Base-by-base conservation (phyloP, 2,888 invertebrate genomes). In the Ametastegia equiseti region DNA sequence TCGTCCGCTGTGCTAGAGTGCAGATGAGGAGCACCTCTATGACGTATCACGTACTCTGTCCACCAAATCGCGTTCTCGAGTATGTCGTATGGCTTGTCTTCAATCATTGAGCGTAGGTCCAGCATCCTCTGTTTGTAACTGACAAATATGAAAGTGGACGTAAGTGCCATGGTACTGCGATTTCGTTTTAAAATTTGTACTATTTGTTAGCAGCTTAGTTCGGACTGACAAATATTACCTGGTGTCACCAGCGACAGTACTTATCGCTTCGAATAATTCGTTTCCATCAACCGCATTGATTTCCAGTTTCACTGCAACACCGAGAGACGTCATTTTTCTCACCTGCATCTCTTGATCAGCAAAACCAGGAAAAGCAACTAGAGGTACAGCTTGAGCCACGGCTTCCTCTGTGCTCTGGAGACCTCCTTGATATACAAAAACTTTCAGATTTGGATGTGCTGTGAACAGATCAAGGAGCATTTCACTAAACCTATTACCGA, bases 321-420 rank as follows among this genome's bases (percentile, higher is more conserved):
- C 88, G 7, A 84, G 42, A 6, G 2, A 19, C 3, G 54, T 65
- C 54, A 87, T 15, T 30, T 84, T 86, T 4, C 1, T 9, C 5
- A 87, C 75, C 15, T 85, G 75, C 27, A 69, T 80, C 6, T 80
- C 81, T 71, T 89, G 88, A 82, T 89, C 89, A 30, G 81, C 83
- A 0, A 86, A 7, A n/a, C 88, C 2, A 1, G 88, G 88, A 5
- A 86, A 80, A 5, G 86, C 88, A 15, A 89, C 7, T 4, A 89
- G 0, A 1, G 89, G 89, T 4, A 89, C 85, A 0, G 71, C 81
- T n/a, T 81, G 82, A 65, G 85, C 13, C 50, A 88, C 78, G 5
- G 87, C 87, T 82, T 89, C 88, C 65, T 88, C 87, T 0, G 84
- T 84, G 82, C 87, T 88, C 69, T 88, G 88, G 19, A 85, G 27